These are phyloP conservation scores for Papilio elwesi DNA, from an alignment of 2,888 invertebrate genomes.

Conservation along the genomic window DNA sequence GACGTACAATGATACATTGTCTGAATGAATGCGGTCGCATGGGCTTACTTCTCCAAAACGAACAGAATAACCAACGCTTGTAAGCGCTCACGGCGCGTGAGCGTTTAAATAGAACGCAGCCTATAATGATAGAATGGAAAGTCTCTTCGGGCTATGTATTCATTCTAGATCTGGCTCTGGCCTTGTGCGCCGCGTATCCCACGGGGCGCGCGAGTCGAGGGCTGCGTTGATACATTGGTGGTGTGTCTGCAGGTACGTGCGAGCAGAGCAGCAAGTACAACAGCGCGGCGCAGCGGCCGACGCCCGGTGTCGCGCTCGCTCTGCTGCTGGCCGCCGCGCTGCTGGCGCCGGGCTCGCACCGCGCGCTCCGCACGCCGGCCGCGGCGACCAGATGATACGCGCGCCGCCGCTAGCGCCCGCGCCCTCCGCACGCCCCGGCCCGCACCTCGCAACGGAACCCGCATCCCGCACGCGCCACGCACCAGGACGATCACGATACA, in stretches of 20 bases:
- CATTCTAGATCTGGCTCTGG: no score
- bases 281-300: constrained; percentile 57
- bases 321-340: constrained; percentile 48
- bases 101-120: no score
- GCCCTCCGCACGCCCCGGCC: not conserved
- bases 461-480: not conserved
- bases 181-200: no score
- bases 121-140: no score
- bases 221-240: not conserved
- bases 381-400: constrained; percentile 46
- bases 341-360: constrained; percentile 35
- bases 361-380: constrained; percentile 37
- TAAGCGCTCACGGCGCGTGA: no score
- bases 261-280: constrained; percentile 80
- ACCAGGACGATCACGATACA: no score
- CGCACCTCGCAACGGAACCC: not conserved
- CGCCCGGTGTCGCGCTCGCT: constrained; percentile 46
- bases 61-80: no score
- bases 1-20: no score
- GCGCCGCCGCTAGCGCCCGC: constrained; percentile 4
- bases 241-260: constrained; percentile 69
- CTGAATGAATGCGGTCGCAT: no score
- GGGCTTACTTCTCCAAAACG: no score
- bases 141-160: no score
- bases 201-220: not conserved